Evolutionary conservation across 2,888 invertebrate species (phyloP).

Genomic region (Phrixothrix hirtus): DNA sequence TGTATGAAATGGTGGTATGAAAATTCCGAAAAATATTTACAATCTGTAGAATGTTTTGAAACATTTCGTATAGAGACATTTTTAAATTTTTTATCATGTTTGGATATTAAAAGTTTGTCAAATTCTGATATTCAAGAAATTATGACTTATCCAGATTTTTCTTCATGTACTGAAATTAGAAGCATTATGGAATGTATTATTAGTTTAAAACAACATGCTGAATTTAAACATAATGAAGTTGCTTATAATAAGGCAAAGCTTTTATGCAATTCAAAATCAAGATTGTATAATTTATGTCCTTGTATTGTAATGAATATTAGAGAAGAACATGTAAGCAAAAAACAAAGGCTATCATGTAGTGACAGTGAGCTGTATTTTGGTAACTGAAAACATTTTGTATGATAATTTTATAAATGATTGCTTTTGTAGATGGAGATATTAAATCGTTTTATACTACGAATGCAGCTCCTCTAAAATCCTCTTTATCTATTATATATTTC

Average conservation of each 20-base stretch:
- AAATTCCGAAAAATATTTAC: conserved; percentile 33
- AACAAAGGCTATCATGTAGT: conserved; percentile 6
- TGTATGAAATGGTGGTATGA: conserved; percentile 53
- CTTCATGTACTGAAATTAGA: conserved; percentile 36
- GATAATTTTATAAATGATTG: no score
- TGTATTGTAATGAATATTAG: conserved; percentile 16
- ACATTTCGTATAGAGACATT: conserved; percentile 30
- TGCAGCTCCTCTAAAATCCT: no score
- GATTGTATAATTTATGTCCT: conserved; percentile 12
- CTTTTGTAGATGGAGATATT: no score
- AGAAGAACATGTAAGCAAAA: conserved; percentile 10
- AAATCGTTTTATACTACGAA: no score
- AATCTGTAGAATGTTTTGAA: not conserved
- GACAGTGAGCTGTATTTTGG: no score
- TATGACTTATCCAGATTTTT: conserved; percentile 43
- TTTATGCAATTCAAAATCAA: conserved; percentile 12
- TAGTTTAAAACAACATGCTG: conserved; percentile 31
- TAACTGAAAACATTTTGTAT: no score
- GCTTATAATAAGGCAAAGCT: conserved; percentile 19
- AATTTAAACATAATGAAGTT: conserved; percentile 26
- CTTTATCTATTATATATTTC: no score
- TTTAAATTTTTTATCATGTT: conserved; percentile 45
- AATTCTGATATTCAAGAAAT: conserved; percentile 44
- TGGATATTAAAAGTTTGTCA: conserved; percentile 44
- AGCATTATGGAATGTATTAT: conserved; percentile 41